Conservation (phyloP, 2,888 invertebrate species). For the Pristionchus arcanus region DNA sequence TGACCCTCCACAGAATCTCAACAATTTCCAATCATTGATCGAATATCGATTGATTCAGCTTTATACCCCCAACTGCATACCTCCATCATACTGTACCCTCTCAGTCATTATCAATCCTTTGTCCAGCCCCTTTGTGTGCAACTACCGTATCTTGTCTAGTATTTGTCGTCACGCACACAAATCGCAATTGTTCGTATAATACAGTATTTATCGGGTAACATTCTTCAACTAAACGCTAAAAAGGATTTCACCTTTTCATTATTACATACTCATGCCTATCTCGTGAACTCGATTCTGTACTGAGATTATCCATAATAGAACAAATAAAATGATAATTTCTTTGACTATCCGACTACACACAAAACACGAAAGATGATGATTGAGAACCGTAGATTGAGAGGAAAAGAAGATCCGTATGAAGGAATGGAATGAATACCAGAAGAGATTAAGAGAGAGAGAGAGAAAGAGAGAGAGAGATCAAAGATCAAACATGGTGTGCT, state of each 20-base stretch:
- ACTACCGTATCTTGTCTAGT: conserved; percentile 40
- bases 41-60: conserved; percentile 37
- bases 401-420: not conserved
- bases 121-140: conserved; percentile 1
- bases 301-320: conserved; percentile 30
- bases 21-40: not conserved
- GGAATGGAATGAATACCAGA: not conserved
- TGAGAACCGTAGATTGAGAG: not conserved
- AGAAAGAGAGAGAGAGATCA: conserved; percentile 24
- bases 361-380: not conserved
- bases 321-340: not conserved
- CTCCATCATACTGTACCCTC: conserved; percentile 24
- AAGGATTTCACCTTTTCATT: not conserved
- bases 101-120: conserved; percentile 43
- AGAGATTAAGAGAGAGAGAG: not conserved
- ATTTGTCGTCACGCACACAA: conserved; percentile 14
- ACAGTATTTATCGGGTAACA: conserved; percentile 1
- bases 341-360: not conserved
- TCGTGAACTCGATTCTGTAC: conserved; percentile 21
- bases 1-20: conserved; percentile 19
- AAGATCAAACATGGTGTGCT: conserved; percentile 15
- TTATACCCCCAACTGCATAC: conserved; percentile 1
- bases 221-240: conserved; percentile 24
- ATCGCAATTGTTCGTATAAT: conserved; percentile 22
- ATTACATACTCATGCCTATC: not conserved